Percentiles rank a stretch among this genome's conserved stretches.
Evolutionary conservation across 2,888 invertebrate species (phyloP).

Genomic region (Eupeodes latifasciatus): DNA sequence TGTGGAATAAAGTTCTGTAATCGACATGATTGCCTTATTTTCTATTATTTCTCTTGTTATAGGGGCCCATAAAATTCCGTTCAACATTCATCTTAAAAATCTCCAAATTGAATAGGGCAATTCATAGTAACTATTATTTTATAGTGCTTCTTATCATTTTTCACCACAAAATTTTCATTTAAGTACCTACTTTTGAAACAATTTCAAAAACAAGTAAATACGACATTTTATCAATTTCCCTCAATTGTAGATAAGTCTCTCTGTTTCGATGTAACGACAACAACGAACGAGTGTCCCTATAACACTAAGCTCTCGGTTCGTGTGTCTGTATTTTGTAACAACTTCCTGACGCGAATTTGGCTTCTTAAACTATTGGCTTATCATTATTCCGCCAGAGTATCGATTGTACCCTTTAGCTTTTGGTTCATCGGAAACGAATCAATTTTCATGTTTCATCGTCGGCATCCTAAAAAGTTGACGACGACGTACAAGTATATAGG

Average conservation of each 20-base stretch:
- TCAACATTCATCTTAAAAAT: too few species aligned
- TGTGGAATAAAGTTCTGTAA: too few species aligned
- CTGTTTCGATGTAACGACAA: not conserved
- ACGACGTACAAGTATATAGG: constrained; percentile 1
- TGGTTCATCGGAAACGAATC: constrained; percentile 77
- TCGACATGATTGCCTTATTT: too few species aligned
- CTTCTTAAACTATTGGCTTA: constrained; percentile 67
- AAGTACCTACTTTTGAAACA: not conserved
- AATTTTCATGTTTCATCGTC: constrained; percentile 73
- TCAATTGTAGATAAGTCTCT: constrained; percentile 19
- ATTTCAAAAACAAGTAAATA: constrained; percentile 12
- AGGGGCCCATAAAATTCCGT: too few species aligned
- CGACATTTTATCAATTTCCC: constrained; percentile 17
- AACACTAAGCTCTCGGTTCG: constrained; percentile 8
- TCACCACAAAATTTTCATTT: not conserved
- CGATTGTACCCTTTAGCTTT: constrained; percentile 76
- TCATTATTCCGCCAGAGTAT: constrained; percentile 73
- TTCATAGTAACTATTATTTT: not conserved
- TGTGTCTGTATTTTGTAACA: constrained; percentile 39
- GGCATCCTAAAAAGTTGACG: constrained; percentile 49
- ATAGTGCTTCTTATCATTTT: constrained; percentile 7
- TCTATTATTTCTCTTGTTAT: too few species aligned
- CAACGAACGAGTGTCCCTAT: constrained; percentile 10
- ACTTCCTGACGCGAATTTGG: constrained; percentile 73
- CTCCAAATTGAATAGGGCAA: too few species aligned